Evolutionary conservation across 2,113 vertebrate genomes (phyloP), one percentile per base, ranked within the genome.

Genomic region (Oreochromis niloticus): DNA sequence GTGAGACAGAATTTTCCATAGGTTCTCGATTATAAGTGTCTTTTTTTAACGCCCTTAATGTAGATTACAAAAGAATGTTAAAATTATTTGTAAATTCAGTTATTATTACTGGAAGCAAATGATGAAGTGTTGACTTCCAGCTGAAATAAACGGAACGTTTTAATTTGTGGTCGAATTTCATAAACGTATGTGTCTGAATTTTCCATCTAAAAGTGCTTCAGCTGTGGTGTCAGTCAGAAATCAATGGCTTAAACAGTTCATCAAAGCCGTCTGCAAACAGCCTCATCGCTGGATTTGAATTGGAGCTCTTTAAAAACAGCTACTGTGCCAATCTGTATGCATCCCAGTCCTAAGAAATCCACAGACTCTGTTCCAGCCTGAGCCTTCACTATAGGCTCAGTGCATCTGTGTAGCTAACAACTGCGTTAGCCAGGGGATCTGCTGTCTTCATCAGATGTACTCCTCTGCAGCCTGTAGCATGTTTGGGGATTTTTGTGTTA

Each of bases 361-460:
- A 48, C 84, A 85, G 82, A 73, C 46, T 80, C 41, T 59, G 68
- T 57, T 78, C 50, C 81, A 84, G 55, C 80, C 82, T 11, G 39
- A 85, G 50, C 48, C 50, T 55, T 14, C 84, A 87, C 90, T 81
- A 36, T 79, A 46, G 82, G 83, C 87, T 83, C 79, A 71, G 80
- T 92, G 54, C 83, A 87, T 89, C 88, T 89, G 92, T 86, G 94
- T 73, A 71, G 68, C 84, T 30, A 84, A 55, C 85, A 46, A 73
- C 59, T 16, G 55, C 81, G 43, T 83, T 39, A 88, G 87, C 89
- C 85, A 11, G 85, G 91, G 90, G 90, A 90, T 93, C 92, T 89
- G 89, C 93, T 85, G 88, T 82, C 89, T 93, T 84, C 87, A 92
- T 91, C 88, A 89, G 92, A 79, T 87, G 89, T 52, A 85, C 88